Conservation (phyloP, 1,140 invertebrate species). For the Pogonomyrmex barbatus region DNA sequence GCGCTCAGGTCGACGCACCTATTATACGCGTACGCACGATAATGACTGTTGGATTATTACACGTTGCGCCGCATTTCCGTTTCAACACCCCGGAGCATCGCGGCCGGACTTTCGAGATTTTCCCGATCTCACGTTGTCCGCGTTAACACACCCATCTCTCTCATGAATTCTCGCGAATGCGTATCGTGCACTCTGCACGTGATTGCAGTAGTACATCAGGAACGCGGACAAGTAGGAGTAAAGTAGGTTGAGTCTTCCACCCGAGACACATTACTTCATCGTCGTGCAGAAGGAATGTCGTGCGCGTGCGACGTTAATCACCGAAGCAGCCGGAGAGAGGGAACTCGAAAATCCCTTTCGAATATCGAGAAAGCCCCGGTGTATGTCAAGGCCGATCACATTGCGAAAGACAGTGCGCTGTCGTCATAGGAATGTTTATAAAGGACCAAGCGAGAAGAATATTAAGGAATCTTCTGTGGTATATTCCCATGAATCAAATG, state of each 20-base stretch:
- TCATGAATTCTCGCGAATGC: conserved; percentile 27
- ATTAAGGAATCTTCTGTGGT: conserved; percentile 4
- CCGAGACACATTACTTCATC: conserved; percentile 12
- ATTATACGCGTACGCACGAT: conserved; percentile 17
- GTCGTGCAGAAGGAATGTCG: neutral
- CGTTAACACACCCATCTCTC: conserved; percentile 37
- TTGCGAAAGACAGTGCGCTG: conserved; percentile 6
- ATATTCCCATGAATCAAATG: conserved; percentile 20
- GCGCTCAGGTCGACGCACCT: conserved; percentile 25
- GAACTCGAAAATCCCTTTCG: neutral
- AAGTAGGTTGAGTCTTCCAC: conserved; percentile 42
- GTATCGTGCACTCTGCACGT: conserved; percentile 13
- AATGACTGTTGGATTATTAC: conserved; percentile 24
- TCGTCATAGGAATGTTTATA: conserved; percentile 4
- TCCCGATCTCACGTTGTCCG: conserved; percentile 39
- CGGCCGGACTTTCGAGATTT: conserved; percentile 44
- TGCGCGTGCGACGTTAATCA: neutral
- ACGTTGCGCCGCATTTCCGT: conserved; percentile 42
- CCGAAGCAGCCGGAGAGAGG: neutral
- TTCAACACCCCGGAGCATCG: conserved; percentile 22
- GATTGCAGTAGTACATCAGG: conserved; percentile 32
- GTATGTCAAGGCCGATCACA: conserved; percentile 34
- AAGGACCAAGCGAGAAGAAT: conserved; percentile 5
- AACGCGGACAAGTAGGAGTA: conserved; percentile 34
- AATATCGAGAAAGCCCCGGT: neutral